Conservation (phyloP, 2,797 vertebrate genomes). For the Poeciliopsis infans region DNA sequence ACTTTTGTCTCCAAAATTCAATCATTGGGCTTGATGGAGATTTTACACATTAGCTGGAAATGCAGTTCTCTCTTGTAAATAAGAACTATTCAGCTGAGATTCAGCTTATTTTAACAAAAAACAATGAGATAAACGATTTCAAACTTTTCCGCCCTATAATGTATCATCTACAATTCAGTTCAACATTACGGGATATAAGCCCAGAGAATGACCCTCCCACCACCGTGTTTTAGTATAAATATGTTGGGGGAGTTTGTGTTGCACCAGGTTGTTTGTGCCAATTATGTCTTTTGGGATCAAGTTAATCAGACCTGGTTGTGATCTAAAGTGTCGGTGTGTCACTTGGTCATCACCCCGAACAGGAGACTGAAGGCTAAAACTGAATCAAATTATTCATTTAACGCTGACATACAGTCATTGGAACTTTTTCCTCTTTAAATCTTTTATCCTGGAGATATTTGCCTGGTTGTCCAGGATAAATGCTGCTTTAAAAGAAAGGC, state of each 20-base stretch:
- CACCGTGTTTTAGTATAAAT: neutral
- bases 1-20: slow-evolving; percentile 42
- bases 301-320: neutral
- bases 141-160: neutral
- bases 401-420: neutral
- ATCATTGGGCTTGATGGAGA: slow-evolving; percentile 40
- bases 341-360: neutral
- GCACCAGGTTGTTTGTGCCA: neutral
- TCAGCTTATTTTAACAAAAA: neutral
- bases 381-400: neutral
- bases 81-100: neutral
- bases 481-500: neutral
- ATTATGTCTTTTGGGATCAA: neutral
- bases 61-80: slow-evolving; percentile 8
- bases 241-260: neutral
- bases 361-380: neutral
- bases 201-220: neutral
- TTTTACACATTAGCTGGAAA: slow-evolving; percentile 44
- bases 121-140: neutral
- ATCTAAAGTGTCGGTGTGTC: neutral
- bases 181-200: neutral
- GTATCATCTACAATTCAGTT: neutral
- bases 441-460: neutral
- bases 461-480: neutral
- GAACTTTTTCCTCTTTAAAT: neutral